A percentile compares a stretch with the other conserved stretches of the same genome.
These are phyloP conservation scores for Caradrina clavipalpis DNA, from an alignment of 2,888 invertebrate species.

Conservation along the genomic window DNA sequence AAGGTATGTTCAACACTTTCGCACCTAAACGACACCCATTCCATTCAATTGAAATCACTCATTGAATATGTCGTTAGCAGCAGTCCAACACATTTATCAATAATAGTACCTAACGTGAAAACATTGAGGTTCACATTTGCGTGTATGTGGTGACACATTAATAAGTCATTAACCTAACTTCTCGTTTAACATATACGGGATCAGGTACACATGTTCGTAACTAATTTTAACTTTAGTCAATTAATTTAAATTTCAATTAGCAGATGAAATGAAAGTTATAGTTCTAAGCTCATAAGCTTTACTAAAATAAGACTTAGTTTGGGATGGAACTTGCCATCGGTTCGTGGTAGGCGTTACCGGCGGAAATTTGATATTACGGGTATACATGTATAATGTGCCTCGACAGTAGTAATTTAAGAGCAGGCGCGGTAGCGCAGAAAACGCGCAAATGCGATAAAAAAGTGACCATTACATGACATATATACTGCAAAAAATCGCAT, in stretches of 20 bases:
- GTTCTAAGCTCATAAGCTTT: background rate
- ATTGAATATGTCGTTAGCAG: background rate
- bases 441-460: too few species aligned
- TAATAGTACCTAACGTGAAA: background rate
- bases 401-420: too few species aligned
- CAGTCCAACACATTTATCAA: background rate
- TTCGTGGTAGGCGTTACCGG: background rate
- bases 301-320: background rate
- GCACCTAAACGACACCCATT: background rate
- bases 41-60: background rate
- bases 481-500: too few species aligned
- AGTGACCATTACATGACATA: too few species aligned
- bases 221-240: slow-evolving; percentile 5
- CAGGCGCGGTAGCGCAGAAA: too few species aligned
- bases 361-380: background rate
- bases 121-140: background rate
- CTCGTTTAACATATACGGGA: background rate
- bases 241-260: slow-evolving; percentile 2
- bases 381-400: too few species aligned
- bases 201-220: background rate
- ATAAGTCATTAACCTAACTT: slow-evolving; percentile 7
- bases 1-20: background rate
- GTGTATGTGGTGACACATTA: background rate
- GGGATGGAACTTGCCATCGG: background rate
- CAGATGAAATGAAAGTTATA: background rate